Evolutionary conservation across 1,140 invertebrate genomes (phyloP).

Genomic region (Leptonema lineaticorne): DNA sequence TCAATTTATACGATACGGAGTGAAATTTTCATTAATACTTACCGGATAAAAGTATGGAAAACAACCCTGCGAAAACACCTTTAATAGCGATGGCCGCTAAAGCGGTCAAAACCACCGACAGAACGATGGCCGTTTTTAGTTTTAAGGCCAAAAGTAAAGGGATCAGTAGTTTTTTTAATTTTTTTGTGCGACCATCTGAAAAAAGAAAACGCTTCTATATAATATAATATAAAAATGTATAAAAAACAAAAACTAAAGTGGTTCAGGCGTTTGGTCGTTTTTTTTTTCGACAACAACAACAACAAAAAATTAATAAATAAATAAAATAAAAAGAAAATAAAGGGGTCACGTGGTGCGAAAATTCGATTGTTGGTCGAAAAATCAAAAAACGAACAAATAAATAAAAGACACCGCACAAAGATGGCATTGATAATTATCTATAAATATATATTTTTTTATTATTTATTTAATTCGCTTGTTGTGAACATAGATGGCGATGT

Average conservation of each 20-base stretch:
- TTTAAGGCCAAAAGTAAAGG: constrained; percentile 64
- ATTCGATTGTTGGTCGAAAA: background rate
- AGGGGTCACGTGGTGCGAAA: no score
- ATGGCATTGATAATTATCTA: constrained; percentile 2
- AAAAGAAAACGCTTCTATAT: no score
- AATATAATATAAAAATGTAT: constrained; percentile 32
- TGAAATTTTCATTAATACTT: no score
- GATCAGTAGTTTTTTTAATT: constrained; percentile 62
- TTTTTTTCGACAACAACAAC: background rate
- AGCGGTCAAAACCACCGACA: constrained; percentile 63
- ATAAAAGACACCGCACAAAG: background rate
- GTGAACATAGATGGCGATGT: no score
- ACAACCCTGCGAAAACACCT: constrained; percentile 62
- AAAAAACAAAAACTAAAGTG: constrained; percentile 13
- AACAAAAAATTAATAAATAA: no score
- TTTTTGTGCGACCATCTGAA: constrained; percentile 60
- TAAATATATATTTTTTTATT: no score
- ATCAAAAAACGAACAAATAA: background rate
- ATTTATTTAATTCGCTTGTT: no score
- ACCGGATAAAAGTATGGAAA: constrained; percentile 62
- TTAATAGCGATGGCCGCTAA: constrained; percentile 66
- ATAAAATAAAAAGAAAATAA: no score
- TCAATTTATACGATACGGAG: no score
- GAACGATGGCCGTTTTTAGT: constrained; percentile 62
- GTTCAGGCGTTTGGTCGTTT: background rate